These are phyloP conservation scores for Bufo bufo DNA, from an alignment of 2,113 vertebrate genomes.

Conservation along the genomic window DNA sequence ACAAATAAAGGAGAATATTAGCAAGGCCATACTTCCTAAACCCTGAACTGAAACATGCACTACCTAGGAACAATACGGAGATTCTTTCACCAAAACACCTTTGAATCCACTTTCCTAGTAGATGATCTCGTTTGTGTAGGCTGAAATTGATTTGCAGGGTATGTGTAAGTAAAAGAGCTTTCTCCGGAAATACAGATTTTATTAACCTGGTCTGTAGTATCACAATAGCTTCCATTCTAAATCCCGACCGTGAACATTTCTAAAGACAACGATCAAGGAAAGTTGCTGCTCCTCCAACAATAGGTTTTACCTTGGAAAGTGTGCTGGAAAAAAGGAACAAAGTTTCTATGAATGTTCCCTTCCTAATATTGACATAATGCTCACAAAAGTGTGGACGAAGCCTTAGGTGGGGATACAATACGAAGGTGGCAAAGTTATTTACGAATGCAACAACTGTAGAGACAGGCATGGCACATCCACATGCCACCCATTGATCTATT, in stretches of 20 bases:
- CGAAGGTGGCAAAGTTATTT: not conserved
- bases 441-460: no score
- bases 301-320: not conserved
- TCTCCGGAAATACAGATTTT: not conserved
- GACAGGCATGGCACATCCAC: no score
- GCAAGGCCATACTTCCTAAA: constrained; percentile 30
- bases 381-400: not conserved
- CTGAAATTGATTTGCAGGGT: constrained; percentile 9
- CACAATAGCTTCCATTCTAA: not conserved
- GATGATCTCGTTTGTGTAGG: not conserved
- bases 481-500: no score
- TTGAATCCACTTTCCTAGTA: constrained; percentile 5
- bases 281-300: not conserved
- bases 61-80: not conserved
- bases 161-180: not conserved
- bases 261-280: not conserved
- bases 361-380: not conserved
- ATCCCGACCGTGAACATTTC: not conserved
- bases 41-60: constrained; percentile 10
- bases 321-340: not conserved
- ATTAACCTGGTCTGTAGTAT: not conserved
- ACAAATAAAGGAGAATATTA: constrained; percentile 44
- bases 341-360: not conserved
- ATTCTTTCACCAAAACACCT: constrained; percentile 32
- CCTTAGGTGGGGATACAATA: not conserved